Evolutionary conservation across 2,888 invertebrate species (phyloP).

Genomic region (Apamea epomidion): DNA sequence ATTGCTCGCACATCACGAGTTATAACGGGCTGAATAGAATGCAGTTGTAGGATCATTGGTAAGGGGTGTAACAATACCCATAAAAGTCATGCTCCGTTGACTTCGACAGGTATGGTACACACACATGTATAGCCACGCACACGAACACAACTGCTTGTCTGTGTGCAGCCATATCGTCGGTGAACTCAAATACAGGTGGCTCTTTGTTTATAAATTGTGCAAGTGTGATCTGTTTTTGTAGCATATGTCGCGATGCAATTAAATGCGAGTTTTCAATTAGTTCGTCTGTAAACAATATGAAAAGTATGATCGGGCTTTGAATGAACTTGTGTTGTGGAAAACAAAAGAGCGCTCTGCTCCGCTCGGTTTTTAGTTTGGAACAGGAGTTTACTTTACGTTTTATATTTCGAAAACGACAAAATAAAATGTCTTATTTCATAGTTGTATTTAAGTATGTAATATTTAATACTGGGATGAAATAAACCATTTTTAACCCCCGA

Average conservation of each 20-base stretch:
- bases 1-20: slow-evolving; percentile 34
- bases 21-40: slow-evolving; percentile 55
- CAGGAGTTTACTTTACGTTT: slow-evolving; percentile 3
- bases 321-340: slow-evolving; percentile 16
- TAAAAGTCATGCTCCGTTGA: slow-evolving; percentile 82
- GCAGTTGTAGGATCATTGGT: slow-evolving; percentile 71
- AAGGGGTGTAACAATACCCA: slow-evolving; percentile 79
- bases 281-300: slow-evolving; percentile 51
- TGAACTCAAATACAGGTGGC: slow-evolving; percentile 72
- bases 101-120: slow-evolving; percentile 75
- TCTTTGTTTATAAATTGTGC: slow-evolving; percentile 71
- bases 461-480: not conserved
- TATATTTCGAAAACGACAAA: not conserved
- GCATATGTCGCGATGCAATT: slow-evolving; percentile 65
- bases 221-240: slow-evolving; percentile 69
- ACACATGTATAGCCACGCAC: slow-evolving; percentile 62
- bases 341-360: slow-evolving; percentile 17
- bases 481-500: no score
- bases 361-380: slow-evolving; percentile 27
- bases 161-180: slow-evolving; percentile 42
- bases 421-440: slow-evolving; percentile 2
- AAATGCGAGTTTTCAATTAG: slow-evolving; percentile 59
- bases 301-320: slow-evolving; percentile 35
- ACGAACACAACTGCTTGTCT: slow-evolving; percentile 45
- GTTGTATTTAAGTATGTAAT: not conserved